These are phyloP conservation scores for Ptycholaimellus sp. DNA, from an alignment of 2,888 invertebrate genomes.

Conservation along the genomic window DNA sequence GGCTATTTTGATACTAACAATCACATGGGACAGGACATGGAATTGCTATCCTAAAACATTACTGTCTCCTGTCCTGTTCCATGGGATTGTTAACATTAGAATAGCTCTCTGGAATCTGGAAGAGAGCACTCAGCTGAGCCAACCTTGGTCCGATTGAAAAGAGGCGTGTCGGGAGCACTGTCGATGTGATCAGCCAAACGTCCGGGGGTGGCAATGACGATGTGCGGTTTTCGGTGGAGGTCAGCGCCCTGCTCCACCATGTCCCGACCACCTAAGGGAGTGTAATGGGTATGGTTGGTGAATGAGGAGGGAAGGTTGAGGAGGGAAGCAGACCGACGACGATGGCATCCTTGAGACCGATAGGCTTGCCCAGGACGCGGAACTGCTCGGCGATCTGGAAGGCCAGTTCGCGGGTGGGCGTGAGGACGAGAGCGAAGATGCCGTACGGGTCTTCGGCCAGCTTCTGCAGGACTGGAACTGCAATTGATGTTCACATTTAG, in stretches of 20 bases:
- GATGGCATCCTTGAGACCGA: constrained; percentile 54
- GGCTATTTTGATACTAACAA: too few species aligned
- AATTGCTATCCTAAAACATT: too few species aligned
- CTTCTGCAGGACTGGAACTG: too few species aligned
- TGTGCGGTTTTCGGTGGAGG: constrained; percentile 58
- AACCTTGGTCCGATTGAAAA: background rate
- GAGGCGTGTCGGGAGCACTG: constrained; percentile 32
- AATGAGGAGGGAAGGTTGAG: constrained; percentile 31
- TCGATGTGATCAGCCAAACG: constrained; percentile 70
- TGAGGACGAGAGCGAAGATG: constrained; percentile 72
- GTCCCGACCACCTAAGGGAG: background rate
- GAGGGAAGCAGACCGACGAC: constrained; percentile 53
- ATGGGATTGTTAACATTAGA: constrained; percentile 32
- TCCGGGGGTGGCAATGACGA: constrained; percentile 88
- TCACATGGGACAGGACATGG: too few species aligned
- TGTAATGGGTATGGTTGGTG: background rate
- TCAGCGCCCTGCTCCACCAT: constrained; percentile 55
- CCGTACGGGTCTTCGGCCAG: constrained; percentile 79
- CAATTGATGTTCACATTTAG: too few species aligned
- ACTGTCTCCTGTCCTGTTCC: too few species aligned
- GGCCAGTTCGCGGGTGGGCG: constrained; percentile 45
- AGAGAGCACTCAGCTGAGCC: background rate
- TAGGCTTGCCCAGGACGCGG: constrained; percentile 60
- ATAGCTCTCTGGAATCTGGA: background rate
- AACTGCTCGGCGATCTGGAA: constrained; percentile 67